Evolutionary conservation across 2,113 vertebrate genomes (phyloP), one percentile per base, ranked within the genome.

Genomic region (Marcusenius ussheri): DNA sequence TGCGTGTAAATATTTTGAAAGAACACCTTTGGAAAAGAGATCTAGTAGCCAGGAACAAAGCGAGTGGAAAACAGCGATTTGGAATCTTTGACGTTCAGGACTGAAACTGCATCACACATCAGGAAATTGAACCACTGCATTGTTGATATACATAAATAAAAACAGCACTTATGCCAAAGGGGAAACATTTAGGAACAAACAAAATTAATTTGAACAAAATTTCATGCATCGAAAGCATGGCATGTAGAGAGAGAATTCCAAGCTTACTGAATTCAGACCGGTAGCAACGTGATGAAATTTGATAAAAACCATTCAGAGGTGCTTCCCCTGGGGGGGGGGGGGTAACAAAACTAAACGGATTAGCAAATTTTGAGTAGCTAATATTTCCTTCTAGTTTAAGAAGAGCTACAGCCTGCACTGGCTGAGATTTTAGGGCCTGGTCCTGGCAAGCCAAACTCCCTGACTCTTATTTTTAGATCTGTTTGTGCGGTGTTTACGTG

Each of bases 391-490:
- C 42, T 50, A 46, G 46, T 46, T 86, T 47, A 50, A 86, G 83
- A n/a, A 27, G 45, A 17, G 83, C 45, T 86, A 15, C 83, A 49
- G n/a, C 13, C 3, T 49, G 19, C 5, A 9, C 46, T 86, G 24
- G 42, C 21, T 49, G 45, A 86, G 83, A 50, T 50, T 86, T 47
- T 2, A 27, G 24, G 47, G 83, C 4, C 10, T 13, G 83, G 45
- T 27, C 11, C n/a, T 15, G 45, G 42, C 83, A 86, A n/a, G 46
- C 9, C 11, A 10, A 86, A 19, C 74, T 86, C 83, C 10, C 83
- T 49, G 83, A 50, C 47, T 27, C 21, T 47, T 86, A 86, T 86
- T 86, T 86, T 86, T 86, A 86, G 83, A 86, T 86, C 6, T 27
- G 83, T 47, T 47, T 85, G 45, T 85, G 83, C 3, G 42, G 42